Evolutionary conservation across 2,888 invertebrate genomes (phyloP), one percentile per base, ranked within the genome.

Genomic region (Acanthosepion pharaonis): DNA sequence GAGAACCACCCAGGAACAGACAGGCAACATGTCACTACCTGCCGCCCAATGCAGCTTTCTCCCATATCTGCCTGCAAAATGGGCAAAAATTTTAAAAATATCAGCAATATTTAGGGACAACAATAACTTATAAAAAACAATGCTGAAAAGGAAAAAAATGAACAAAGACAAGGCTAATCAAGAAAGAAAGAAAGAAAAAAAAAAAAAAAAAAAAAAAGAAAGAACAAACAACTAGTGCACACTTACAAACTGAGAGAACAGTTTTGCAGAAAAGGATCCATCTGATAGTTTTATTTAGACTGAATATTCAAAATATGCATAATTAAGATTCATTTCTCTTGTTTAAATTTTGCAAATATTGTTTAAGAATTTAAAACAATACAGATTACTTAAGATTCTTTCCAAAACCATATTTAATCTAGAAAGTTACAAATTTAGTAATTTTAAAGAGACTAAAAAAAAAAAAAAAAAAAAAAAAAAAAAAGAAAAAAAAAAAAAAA

Each of bases 11-110:
- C 78, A 78, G 49, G 53, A 93, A 93, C 51, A 53, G 51, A 93
- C 93, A 93, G 93, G 93, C 93, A 93, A 93, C 42, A 42, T 42
- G 42, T 42, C 49, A 51, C 49, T 92, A 92, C 92, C 93, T 93
- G 93, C 28, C 53, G 53, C 49, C 93, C 53, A n/a, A n/a, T n/a
- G 93, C 53, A 49, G 49, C 53, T 53, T 93, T 93, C 53, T 93
- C 51, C 53, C 93, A 53, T 15, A 53, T 53, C 53, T 33, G n/a
- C 93, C 49, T 92, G 49, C 51, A 53, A 33, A 51, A 93, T n/a
- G 42, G 93, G 93, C n/a, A n/a, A 93, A 93, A 93, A 48, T 20
- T 92, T 49, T 48, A 92, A 92, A 51, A 53, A 53, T 28, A 93
- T 51, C 93, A 92, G 33, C 51, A 93, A 78, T n/a, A n/a, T n/a